Evolutionary conservation across 2,888 invertebrate genomes (phyloP).

Genomic region (Melikaiella ostensackeni): DNA sequence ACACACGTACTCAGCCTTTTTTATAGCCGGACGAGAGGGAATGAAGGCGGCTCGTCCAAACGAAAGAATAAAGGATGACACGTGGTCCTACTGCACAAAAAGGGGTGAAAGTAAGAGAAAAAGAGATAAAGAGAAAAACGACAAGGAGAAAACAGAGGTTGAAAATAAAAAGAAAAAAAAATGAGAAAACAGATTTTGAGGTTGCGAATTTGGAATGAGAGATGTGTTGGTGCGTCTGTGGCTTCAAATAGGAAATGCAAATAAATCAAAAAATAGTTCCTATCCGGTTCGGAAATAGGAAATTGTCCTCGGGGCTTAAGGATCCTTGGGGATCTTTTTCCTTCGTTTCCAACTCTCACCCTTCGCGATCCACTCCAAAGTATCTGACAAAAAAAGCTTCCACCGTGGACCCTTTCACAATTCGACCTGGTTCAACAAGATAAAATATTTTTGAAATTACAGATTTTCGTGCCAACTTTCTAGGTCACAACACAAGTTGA

Average conservation of each 20-base stretch:
- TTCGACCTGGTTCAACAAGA: neutral
- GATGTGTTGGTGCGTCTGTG: slow-evolving; percentile 41
- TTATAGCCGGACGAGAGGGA: slow-evolving; percentile 43
- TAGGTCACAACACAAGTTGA: too few relatives aligned
- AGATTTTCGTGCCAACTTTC: too few relatives aligned
- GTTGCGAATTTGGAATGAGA: slow-evolving; percentile 54
- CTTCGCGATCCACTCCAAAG: neutral
- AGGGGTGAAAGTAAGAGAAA: neutral
- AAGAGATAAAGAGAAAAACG: neutral
- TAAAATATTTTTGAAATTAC: neutral
- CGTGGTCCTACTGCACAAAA: slow-evolving; percentile 28
- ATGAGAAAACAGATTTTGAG: slow-evolving; percentile 15
- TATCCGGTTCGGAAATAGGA: neutral
- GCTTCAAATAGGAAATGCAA: slow-evolving; percentile 46
- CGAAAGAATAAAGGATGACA: slow-evolving; percentile 39
- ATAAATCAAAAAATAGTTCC: slow-evolving; percentile 49
- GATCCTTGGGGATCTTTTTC: neutral
- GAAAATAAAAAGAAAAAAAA: neutral
- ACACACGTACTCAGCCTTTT: slow-evolving; percentile 68
- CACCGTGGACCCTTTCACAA: neutral
- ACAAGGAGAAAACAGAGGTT: slow-evolving; percentile 27
- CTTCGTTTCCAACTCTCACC: neutral
- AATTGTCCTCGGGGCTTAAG: neutral
- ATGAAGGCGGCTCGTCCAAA: slow-evolving; percentile 28
- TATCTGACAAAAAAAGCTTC: neutral